Evolutionary conservation across 2,888 invertebrate genomes (phyloP).

Genomic region (Sepioteuthis lessoniana): DNA sequence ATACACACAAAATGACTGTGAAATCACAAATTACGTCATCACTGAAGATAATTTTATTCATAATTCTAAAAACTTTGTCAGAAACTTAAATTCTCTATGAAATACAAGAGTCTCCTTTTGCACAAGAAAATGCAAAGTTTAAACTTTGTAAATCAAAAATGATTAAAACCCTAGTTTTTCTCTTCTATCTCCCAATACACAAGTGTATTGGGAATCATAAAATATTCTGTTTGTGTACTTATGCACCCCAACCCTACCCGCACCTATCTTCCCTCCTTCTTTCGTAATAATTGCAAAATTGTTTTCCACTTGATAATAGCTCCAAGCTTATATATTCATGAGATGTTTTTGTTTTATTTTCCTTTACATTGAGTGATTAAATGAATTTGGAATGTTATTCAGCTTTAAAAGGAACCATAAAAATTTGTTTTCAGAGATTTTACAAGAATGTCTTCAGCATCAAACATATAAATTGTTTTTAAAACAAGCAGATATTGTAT

Average conservation of each 20-base stretch:
- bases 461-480: neutral
- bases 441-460: neutral
- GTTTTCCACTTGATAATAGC: neutral
- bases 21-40: no score
- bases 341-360: no score
- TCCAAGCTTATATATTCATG: no score
- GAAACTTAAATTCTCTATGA: no score
- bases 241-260: no score
- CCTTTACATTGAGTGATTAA: neutral
- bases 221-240: no score
- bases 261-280: no score
- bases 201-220: no score
- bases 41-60: no score
- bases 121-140: neutral
- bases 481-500: neutral
- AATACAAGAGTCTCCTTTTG: neutral
- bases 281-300: neutral
- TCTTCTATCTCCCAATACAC: neutral
- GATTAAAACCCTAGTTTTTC: neutral
- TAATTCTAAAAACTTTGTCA: neutral
- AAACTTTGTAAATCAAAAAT: neutral
- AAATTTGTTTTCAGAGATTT: neutral
- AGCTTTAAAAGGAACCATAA: neutral
- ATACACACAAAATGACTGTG: no score
- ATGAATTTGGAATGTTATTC: neutral